These are phyloP conservation scores for Temnothorax rugatulus DNA, from an alignment of 2,888 invertebrate species.

Conservation along the genomic window DNA sequence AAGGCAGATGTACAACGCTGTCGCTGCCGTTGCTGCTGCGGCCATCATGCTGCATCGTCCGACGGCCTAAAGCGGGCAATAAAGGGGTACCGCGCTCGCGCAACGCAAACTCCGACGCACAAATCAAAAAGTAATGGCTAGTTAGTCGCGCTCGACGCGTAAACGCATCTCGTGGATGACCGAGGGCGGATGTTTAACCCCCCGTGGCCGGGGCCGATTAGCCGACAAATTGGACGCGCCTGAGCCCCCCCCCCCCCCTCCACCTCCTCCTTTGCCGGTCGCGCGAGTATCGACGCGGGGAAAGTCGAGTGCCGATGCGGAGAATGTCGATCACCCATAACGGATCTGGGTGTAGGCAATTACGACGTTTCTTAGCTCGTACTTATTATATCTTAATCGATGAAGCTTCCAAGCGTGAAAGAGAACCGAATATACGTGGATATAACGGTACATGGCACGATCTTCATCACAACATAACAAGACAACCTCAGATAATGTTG, in stretches of 20 bases:
- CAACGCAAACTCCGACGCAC: slow-evolving; percentile 63
- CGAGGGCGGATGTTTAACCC: slow-evolving; percentile 71
- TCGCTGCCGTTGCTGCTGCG: slow-evolving; percentile 40
- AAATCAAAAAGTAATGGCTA: slow-evolving; percentile 80
- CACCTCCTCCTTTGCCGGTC: not conserved
- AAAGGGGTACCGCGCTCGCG: slow-evolving; percentile 65
- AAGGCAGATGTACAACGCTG: slow-evolving; percentile 4
- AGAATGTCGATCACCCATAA: slow-evolving; percentile 51
- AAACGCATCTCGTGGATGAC: slow-evolving; percentile 68
- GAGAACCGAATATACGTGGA: not conserved
- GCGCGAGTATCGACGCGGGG: slow-evolving; percentile 23
- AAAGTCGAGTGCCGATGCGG: slow-evolving; percentile 56
- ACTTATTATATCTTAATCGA: slow-evolving; percentile 44
- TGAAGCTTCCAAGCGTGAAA: slow-evolving; percentile 41
- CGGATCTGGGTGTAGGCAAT: slow-evolving; percentile 35
- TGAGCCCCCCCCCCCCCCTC: slow-evolving; percentile 17
- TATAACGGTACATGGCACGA: not conserved
- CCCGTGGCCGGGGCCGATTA: slow-evolving; percentile 68
- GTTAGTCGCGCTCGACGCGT: slow-evolving; percentile 72
- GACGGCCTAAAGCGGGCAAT: slow-evolving; percentile 66
- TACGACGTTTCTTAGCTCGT: slow-evolving; percentile 32
- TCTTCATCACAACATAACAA: not conserved
- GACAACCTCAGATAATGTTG: not conserved
- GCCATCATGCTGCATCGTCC: slow-evolving; percentile 24
- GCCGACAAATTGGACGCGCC: slow-evolving; percentile 72